Base-by-base conservation (phyloP, 2,797 vertebrate genomes). In the Falco berigora region DNA sequence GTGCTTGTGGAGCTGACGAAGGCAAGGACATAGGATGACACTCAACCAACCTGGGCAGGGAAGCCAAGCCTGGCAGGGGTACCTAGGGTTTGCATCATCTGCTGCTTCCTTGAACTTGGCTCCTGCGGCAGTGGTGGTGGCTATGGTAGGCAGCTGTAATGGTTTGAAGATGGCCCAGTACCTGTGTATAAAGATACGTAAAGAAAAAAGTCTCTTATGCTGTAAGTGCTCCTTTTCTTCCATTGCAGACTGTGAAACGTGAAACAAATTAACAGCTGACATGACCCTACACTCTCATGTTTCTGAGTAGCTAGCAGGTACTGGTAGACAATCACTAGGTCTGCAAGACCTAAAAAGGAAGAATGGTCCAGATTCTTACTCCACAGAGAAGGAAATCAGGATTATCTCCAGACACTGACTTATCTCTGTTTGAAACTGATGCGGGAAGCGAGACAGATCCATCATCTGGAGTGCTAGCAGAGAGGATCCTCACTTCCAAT, bases 401-500 rank as follows among this genome's bases (percentile, higher is more conserved):
- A 90, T 80, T 84, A 52, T 5, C 22, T 69, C 38, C 2, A 8
- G 56, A 86, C 30, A 56, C 62, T 68, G 79, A 74, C 25, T 91
- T 67, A 67, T 21, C 40, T 61, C 42, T 40, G 5, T 52, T 46
- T 58, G 75, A 92, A 93, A 64, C 53, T 58, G 50, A 30, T 40
- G 82, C 19, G 36, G 52, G 32, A 74, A 77, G 58, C 0, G 1
- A 61, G 72, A 62, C 64, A 64, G 44, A 85, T 38, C 28, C 52
- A 34, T 74, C 85, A 61, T 78, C 80, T 80, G 72, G 61, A 88
- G 50, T 14, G 27, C 46, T 66, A 56, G 66, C 71, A 88, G 76
- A 67, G 68, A 64, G 18, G 38, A 78, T 86, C 55, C 47, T 95
- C 47, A 40, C 42, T 75, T 92, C 62, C 63, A 75, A 47, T 90